Percentiles rank a stretch among this genome's conserved stretches.
phyloP scores from a whole-genome alignment of 37 sponge, comb jelly and placozoan genomes.

The Haliclona indistincta region DNA sequence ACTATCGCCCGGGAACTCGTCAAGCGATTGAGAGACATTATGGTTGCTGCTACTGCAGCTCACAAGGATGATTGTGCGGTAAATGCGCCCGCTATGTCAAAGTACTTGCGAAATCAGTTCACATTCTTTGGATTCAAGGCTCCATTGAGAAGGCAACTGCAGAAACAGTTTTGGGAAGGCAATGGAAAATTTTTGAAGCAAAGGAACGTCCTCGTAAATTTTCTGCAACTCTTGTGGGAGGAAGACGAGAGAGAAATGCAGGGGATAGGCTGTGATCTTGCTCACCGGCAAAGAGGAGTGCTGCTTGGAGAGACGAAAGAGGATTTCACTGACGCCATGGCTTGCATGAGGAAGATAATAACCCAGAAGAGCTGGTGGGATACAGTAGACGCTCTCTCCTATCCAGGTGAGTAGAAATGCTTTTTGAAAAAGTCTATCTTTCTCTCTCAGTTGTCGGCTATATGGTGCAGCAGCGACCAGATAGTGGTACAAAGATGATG shows the following conservation, averaged over 20 bases:
- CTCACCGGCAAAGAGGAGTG: conserved; percentile 1
- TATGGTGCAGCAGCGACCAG: conserved; percentile 43
- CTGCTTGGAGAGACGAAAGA: conserved; percentile 22
- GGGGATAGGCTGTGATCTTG: conserved; percentile 38
- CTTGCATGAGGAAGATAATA: conserved; percentile 26
- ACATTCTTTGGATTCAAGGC: conserved; percentile 58
- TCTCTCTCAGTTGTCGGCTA: conserved; percentile 55
- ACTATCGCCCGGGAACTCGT: not conserved
- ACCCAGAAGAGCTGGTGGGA: conserved; percentile 84
- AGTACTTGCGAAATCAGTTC: conserved; percentile 73
- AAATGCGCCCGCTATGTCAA: conserved; percentile 34
- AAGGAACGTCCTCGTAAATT: not conserved
- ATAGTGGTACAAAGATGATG: conserved; percentile 33
- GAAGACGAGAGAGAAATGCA: conserved; percentile 72
- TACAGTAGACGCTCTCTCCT: conserved; percentile 66
- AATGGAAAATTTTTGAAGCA: not conserved
- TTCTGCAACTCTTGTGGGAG: conserved; percentile 47
- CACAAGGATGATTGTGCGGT: not conserved
- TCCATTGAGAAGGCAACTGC: conserved; percentile 28
- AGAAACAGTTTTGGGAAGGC: conserved; percentile 6
- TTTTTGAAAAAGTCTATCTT: not conserved
- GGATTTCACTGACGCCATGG: conserved; percentile 19
- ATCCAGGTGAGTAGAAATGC: conserved; percentile 4
- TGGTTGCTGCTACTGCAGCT: not conserved
- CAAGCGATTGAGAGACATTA: not conserved